Evolutionary conservation across 2,888 invertebrate genomes (phyloP), one percentile per base, ranked within the genome.

Genomic region (Gastrophysa polygoni): DNA sequence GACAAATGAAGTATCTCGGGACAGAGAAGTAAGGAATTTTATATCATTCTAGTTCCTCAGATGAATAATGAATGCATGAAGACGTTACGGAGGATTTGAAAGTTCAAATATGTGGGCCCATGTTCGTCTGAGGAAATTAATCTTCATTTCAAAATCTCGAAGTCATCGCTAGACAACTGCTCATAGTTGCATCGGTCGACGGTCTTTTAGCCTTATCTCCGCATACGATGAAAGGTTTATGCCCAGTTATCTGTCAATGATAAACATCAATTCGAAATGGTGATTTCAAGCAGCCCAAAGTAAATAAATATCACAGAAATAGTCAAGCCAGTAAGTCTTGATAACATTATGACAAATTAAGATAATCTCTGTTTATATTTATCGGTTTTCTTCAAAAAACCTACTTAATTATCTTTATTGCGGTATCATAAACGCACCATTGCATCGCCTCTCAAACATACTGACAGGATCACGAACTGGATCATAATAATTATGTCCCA

Each of bases 271-370:
- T 46, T 14, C 46, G 16, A 20, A 20, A 14, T 8, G 38, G 46
- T 3, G 46, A 18, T 3, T 21, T 18, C 16, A 21, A 5, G 20
- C n/a, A 18, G 21, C 46, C 20, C 16, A 46, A 7, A 46, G 46
- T 46, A 46, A 46, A 46, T 46, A 46, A 18, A 20, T 14, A 38
- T 38, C 14, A 38, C 38, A 38, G 38, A 38, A 38, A 38, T 14
- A 38, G 38, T 38, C 14, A 14, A 14, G 14, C 38, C 14, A 38
- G n/a, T 38, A n/a, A 38, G 14, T 38, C n/a, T 14, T 14, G 38
- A 38, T 38, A 38, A 38, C 38, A 38, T 38, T 38, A 38, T 38
- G 38, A 38, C 38, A 38, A 38, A 38, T 38, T n/a, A n/a, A 38
- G 38, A 38, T 38, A 4, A 14, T 38, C 38, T 38, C 38, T 38